These are phyloP conservation scores for Zoanthus gigantus DNA, from an alignment of 92 coral and sea anemone genomes.

Conservation along the genomic window DNA sequence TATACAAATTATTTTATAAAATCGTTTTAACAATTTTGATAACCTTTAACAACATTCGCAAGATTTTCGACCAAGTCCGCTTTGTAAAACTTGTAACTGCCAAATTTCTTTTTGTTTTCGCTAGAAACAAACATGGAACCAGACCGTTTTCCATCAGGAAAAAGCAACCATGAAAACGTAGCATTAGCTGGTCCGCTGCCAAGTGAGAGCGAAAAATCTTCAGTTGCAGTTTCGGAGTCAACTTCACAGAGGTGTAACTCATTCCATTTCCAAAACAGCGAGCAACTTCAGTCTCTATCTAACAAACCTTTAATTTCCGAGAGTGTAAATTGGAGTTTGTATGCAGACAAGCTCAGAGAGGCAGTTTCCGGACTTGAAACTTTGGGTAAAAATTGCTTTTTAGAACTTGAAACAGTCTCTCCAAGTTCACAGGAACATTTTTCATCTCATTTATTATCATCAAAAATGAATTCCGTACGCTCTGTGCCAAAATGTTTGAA, in stretches of 20 bases:
- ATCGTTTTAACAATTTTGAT: too few species aligned
- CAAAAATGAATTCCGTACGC: background rate
- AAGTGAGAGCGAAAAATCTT: background rate
- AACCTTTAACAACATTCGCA: too few species aligned
- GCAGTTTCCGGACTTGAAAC: slow-evolving; percentile 27
- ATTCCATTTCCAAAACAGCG: background rate
- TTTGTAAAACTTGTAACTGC: too few species aligned
- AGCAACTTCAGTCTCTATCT: background rate
- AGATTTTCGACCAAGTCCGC: too few species aligned
- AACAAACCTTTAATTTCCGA: background rate
- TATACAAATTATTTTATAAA: too few species aligned
- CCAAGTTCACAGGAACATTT: background rate
- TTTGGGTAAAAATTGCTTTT: background rate
- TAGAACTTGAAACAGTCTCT: background rate
- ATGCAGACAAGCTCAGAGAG: slow-evolving; percentile 18
- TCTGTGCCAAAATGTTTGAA: background rate
- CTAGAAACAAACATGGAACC: background rate
- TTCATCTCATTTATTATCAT: background rate
- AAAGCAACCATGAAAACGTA: background rate
- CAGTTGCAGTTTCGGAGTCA: background rate
- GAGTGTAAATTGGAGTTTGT: slow-evolving; percentile 15
- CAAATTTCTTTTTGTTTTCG: background rate
- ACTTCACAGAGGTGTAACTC: background rate
- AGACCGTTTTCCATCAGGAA: background rate
- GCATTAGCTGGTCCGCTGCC: background rate